Percentiles rank a stretch among this genome's conserved stretches.
Evolutionary conservation across 1,140 invertebrate genomes (phyloP).

Genomic region (Acyrthosiphon pisum): DNA sequence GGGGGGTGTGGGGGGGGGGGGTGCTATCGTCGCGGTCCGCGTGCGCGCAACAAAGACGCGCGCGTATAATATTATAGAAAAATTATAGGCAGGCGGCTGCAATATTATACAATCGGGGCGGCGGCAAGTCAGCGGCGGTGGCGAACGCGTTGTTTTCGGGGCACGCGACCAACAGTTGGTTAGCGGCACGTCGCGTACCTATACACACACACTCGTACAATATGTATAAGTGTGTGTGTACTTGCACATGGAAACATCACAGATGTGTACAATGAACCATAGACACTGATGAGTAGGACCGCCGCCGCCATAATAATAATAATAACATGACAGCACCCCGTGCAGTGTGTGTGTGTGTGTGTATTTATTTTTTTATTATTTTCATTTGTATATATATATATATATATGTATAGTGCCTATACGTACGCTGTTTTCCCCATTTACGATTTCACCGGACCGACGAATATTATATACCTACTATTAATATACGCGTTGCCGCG

Average conservation of each 20-base stretch:
- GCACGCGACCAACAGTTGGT: conserved; percentile 57
- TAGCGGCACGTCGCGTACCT: conserved; percentile 26
- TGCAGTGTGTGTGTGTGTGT: background rate
- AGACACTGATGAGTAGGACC: conserved; percentile 49
- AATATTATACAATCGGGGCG: conserved; percentile 12
- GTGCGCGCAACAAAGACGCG: conserved; percentile 20
- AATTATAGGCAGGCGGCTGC: conserved; percentile 41
- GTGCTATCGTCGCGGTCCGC: conserved; percentile 28
- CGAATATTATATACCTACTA: conserved; percentile 7
- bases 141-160: conserved; percentile 39
- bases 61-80: background rate
- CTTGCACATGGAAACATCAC: conserved; percentile 48
- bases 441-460: conserved; percentile 13
- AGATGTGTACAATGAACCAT: conserved; percentile 56
- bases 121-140: conserved; percentile 41
- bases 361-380: background rate
- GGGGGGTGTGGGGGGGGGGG: background rate
- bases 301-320: conserved; percentile 33
- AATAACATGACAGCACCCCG: conserved; percentile 21
- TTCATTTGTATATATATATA: background rate
- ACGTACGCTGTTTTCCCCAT: background rate
- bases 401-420: too few species aligned
- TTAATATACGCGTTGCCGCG: background rate
- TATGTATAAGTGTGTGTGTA: background rate
- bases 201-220: background rate